A percentile compares a stretch with the other conserved stretches of the same genome.
Conservation (phyloP, 2,888 invertebrate genomes). For the Aphodius granarius region DNA sequence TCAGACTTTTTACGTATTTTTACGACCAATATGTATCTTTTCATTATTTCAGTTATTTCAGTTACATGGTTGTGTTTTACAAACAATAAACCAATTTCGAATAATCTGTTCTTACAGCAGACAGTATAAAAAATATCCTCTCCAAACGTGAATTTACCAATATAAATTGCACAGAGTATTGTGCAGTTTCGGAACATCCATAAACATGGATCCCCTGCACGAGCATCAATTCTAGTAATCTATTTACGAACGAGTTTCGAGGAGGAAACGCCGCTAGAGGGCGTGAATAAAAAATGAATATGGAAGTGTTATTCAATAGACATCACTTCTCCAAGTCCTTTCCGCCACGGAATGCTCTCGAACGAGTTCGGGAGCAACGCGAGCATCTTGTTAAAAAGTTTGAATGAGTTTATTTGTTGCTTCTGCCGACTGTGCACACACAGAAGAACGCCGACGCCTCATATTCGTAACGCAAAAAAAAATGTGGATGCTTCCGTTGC, state of each 20-base stretch:
- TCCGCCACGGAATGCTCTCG: not conserved
- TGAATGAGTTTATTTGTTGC: slow-evolving; percentile 34
- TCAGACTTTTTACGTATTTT: not conserved
- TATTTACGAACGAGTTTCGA: not conserved
- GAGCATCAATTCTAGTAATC: not conserved
- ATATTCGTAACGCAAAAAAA: slow-evolving; percentile 23
- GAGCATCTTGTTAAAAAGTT: slow-evolving; percentile 34
- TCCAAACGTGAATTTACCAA: not conserved
- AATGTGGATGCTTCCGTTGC: slow-evolving; percentile 18
- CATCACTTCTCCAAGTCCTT: not conserved
- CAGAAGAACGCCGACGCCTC: not conserved
- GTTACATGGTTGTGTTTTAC: too few species aligned
- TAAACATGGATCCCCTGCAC: not conserved
- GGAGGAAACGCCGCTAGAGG: not conserved
- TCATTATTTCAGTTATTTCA: too few species aligned
- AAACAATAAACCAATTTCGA: too few species aligned
- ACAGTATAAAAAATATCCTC: not conserved
- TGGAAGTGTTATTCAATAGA: slow-evolving; percentile 2
- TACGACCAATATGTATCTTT: too few species aligned
- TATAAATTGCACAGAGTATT: not conserved
- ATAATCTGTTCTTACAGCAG: too few species aligned
- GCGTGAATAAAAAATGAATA: slow-evolving; percentile 13
- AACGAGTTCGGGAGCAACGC: slow-evolving; percentile 18
- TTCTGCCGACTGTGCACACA: not conserved
- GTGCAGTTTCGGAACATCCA: not conserved